Base-by-base conservation (phyloP, 2,113 vertebrate species). In the Sturnus vulgaris region DNA sequence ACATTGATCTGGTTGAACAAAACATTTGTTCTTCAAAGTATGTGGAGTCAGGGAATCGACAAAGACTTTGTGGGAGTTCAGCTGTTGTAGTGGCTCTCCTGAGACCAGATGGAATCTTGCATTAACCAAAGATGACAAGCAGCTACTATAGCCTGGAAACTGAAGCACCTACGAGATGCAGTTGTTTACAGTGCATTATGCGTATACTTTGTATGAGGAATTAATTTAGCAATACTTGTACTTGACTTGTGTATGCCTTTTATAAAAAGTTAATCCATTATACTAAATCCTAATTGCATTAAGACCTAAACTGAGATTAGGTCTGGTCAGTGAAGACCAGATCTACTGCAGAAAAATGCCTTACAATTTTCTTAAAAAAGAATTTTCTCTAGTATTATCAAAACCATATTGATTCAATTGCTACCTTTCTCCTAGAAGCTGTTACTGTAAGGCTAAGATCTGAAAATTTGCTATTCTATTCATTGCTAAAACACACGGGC, bases 211-310 rank as follows among this genome's bases (percentile, higher is more conserved):
- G 77, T 96, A 95, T 94, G 93, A 90, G 92, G 82, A 95, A 82
- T 96, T 93, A 94, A 95, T 95, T 97, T 96, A 94, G 94, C 96
- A 96, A 96, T 96, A 95, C 94, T 94, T 95, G 93, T 95, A 95
- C 84, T 94, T 91, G 92, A 95, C 73, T 92, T 93, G 90, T 91
- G 86, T 95, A 92, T 96, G 78, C 86, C 90, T 96, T 97, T 96
- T 95, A 66, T 97, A 95, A 85, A 72, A 71, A 71, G 44, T 69
- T 94, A 90, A 84, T 71, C 66, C 22, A 31, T 88, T 92, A 52
- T 44, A 72, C 65, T 71, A 83, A 84, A 84, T 75, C 91, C 63
- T 93, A 68, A 78, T 82, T 96, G 72, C 92, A 76, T 93, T 93
- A 69, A 92, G 68, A 96, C 92, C 68, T 95, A 90, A 93, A 86